Base-by-base conservation (phyloP, 1,140 invertebrate species). In the Drosophila aff. region DNA sequence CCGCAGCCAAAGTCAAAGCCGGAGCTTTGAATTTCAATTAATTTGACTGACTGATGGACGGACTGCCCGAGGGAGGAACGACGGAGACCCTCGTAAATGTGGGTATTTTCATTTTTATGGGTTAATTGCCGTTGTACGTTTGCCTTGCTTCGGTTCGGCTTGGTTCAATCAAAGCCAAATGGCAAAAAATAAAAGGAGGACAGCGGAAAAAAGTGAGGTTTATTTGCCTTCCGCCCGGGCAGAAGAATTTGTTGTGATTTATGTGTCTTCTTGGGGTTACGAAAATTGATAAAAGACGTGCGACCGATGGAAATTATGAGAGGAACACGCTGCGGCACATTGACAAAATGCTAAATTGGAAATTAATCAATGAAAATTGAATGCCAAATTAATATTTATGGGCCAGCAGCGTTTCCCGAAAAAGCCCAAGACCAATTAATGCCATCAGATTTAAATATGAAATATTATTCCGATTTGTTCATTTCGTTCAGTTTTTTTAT, bases 21-120 rank as follows among this genome's bases (percentile, higher is more conserved):
- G 44, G 44, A 63, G 81, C 84, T 90, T 89, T 87, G 84, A 89
- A 87, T 87, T 87, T 87, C 77, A 87, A 90, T 89, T 90, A 90
- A 89, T 90, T 90, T 80, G 78, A 61, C 77, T 64, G 77, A 72
- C 53, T 60, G 62, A 53, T 58, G 61, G 59, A 59, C 55, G 33
- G 57, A 31, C 31, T 63, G 79, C 67, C 62, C 47, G 16, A 52
- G 66, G 67, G 38, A 53, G 67, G 40, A 43, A 21, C 28, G n/a
- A 8, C 28, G n/a, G 50, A 18, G 68, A 40, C 26, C 44, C 63
- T 68, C 69, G 79, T 90, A 79, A 90, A 81, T 81, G 85, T 89
- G 85, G 81, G 81, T 65, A 89, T 90, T 90, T 90, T 84, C 68
- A 84, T 81, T 69, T 89, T 89, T 82, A 90, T 89, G 84, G 78